Evolutionary conservation across 2,113 vertebrate species (phyloP).

Genomic region (Microtus richardsoni): DNA sequence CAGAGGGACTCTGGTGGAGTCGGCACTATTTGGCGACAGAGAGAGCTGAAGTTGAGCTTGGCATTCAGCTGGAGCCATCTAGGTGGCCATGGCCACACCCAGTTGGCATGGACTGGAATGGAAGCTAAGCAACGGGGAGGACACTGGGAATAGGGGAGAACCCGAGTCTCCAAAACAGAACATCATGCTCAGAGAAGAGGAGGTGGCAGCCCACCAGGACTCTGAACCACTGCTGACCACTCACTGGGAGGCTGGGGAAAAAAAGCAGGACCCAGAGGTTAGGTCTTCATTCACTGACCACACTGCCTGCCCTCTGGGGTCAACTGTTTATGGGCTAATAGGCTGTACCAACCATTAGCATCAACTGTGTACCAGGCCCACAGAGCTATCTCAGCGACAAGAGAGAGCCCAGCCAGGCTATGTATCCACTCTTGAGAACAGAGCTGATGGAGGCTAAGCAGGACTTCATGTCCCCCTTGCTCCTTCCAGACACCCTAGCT

Average conservation of each 20-base stretch:
- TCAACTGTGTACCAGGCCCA: neutral
- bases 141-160: neutral
- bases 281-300: neutral
- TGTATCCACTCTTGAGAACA: neutral
- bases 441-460: neutral
- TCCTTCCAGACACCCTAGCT: neutral
- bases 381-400: neutral
- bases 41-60: neutral
- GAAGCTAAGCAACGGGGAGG: too few species aligned
- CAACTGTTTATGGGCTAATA: neutral
- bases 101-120: too few species aligned
- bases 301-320: neutral
- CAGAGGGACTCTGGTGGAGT: fast-evolving
- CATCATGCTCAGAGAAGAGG: neutral
- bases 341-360: neutral
- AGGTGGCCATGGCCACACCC: neutral
- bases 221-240: neutral
- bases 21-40: neutral
- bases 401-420: neutral
- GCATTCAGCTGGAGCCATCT: fast-evolving
- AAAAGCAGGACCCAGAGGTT: neutral
- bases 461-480: neutral
- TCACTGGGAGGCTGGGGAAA: neutral
- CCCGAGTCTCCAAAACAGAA: neutral
- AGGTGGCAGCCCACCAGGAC: neutral